Evolutionary conservation across 2,888 invertebrate species (phyloP), one percentile per base, ranked within the genome.

Genomic region (Caenorhabditis sp.): DNA sequence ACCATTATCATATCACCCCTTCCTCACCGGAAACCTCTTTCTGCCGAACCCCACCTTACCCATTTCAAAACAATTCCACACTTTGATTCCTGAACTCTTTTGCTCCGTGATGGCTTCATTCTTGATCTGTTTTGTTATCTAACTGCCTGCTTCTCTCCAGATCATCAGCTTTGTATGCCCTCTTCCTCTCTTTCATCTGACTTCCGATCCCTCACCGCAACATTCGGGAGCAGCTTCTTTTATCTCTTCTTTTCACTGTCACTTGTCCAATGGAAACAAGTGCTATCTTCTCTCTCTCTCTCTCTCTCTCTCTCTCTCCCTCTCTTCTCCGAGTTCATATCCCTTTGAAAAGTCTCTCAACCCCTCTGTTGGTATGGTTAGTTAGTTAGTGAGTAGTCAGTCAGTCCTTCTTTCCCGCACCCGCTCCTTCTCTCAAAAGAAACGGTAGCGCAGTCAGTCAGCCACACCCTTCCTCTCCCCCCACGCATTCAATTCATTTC

Each of bases 1-100:
- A 52, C 63, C 63, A 55, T 53, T 65, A 65, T 65, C 63, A 65
- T 65, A 65, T 65, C 63, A 65, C n/a, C n/a, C n/a, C n/a, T n/a
- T n/a, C 63, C 45, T 46, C 24, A 22, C 39, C 35, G 26, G 17
- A 63, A 50, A 37, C 27, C 27, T 48, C 9, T n/a, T n/a, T n/a
- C n/a, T n/a, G n/a, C n/a, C n/a, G 17, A 41, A 48, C 48, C 27
- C 26, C 48, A 13, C 26, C 24, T 15, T 30, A 43, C 37, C 45
- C 30, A 32, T 30, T 45, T 55, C 39, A 24, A 24, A 22, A 22
- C 24, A 13, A 17, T 17, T 50, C 27, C 50, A 11, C 30, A 50
- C n/a, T 27, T 27, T 27, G 6, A 15, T 20, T 45, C 24, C 24
- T n/a, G n/a, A n/a, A n/a, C n/a, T n/a, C n/a, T n/a, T n/a, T n/a